Evolutionary conservation across 2,113 vertebrate genomes (phyloP), one percentile per base, ranked within the genome.

Genomic region (Chionis minor): DNA sequence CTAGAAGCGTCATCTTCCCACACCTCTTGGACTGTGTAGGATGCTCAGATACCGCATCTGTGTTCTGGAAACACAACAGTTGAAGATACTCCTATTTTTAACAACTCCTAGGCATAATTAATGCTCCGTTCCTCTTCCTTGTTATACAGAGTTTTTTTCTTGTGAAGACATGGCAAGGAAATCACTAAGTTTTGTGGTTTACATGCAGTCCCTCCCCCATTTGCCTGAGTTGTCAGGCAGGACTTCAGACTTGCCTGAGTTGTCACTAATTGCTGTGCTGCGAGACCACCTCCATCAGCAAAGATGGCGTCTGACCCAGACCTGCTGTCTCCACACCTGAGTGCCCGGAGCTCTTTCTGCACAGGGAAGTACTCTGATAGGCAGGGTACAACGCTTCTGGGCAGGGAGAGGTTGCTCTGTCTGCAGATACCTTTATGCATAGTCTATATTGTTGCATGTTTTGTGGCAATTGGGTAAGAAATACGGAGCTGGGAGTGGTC

Each of bases 1-100:
- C 90, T 75, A 95, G 70, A 86, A 69, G 23, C 20, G 28, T 12
- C 84, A 63, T 95, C 88, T 95, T 96, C 86, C 90, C 96, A 38
- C 9, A 32, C 32, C 38, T 94, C 75, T 87, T 79, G 75, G 71
- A 70, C 71, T 90, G 63, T 47, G 14, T 93, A 89, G 72, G 54
- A 63, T 86, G 49, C 54, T 95, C 81, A 81, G 63, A 93, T 86
- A 69, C 12, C 79, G 59, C 58, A 77, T 95, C 88, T 56, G 78
- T 72, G 17, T 90, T 95, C 74, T 83, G 87, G 82, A 95, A 82
- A 86, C 38, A 85, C 23, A 90, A 38, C 66, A 92, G 44, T 79
- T 84, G 66, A 95, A 30, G 51, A 49, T 56, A 77, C 18, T 42
- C 30, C 33, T 90, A 33, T 84, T 94, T 74, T 91, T 77, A 93